Conservation (phyloP, 2,113 vertebrate species). For the Clarias macrocephalus region DNA sequence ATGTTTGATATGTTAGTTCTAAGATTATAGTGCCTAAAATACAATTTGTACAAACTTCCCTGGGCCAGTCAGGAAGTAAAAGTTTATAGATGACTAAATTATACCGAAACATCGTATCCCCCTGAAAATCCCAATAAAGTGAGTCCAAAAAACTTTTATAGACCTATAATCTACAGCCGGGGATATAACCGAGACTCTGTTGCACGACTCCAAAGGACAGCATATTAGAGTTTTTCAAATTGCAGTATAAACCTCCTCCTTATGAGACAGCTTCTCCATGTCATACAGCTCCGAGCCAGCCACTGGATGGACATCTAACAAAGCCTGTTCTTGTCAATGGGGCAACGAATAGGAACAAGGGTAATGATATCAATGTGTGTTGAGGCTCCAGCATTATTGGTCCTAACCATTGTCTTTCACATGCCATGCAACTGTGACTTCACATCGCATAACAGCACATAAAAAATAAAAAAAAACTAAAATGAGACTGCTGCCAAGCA, state of each 20-base stretch:
- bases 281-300: constrained; percentile 71
- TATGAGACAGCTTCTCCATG: constrained; percentile 60
- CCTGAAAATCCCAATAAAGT: not conserved
- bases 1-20: not conserved
- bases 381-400: constrained; percentile 36
- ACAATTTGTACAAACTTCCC: not conserved
- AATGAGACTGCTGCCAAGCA: constrained; percentile 19
- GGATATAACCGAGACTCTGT: not conserved
- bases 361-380: constrained; percentile 65
- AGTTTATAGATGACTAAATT: constrained; percentile 10
- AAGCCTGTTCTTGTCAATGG: constrained; percentile 68
- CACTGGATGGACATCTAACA: constrained; percentile 68
- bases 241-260: constrained; percentile 4
- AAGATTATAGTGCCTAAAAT: not conserved
- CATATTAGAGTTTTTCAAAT: constrained; percentile 1
- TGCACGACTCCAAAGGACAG: not conserved
- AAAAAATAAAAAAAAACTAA: not conserved
- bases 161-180: not conserved
- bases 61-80: not conserved
- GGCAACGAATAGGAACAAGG: constrained; percentile 65
- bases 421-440: constrained; percentile 55
- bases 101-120: not conserved
- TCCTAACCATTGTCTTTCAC: constrained; percentile 60
- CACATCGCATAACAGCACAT: constrained; percentile 50
- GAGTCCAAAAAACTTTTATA: constrained; percentile 5